Evolutionary conservation across 2,113 vertebrate species (phyloP), one percentile per base, ranked within the genome.

Genomic region (Sterrhoptilus dennistouni): DNA sequence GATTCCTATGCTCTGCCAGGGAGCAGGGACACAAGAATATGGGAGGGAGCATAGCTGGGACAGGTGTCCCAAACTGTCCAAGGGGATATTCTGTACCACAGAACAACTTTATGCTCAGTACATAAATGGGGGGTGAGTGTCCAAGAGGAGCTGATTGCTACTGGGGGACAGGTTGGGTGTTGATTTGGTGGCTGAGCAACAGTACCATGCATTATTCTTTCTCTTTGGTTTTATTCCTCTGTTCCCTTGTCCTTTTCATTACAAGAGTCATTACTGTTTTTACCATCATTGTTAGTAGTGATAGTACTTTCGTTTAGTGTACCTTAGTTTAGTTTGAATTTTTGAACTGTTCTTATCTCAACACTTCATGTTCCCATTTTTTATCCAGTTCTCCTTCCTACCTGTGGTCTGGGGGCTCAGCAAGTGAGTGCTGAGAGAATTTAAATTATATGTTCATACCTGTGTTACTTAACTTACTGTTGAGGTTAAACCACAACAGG

Each of bases 121-220:
- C 22, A 35, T 19, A 47, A 47, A 54, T 21, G 5, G 8, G 13
- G 8, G 3, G 1, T 7, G 25, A 14, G 1, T 29, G 6, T 22
- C 45, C 29, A 35, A 28, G 40, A 68, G 29, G 28, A 45, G 19
- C 11, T 82, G 70, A 19, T 35, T 14, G 12, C 24, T n/a, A 9
- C 24, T 45, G 6, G 11, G 16, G 29, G 20, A 68, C 11, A 29
- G 17, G 29, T 1, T 47, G 13, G 20, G 9, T 25, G 18, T 40
- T 5, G 13, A 21, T 53, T 35, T 8, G 5, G n/a, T 31, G 29
- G 8, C 14, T 40, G 53, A 60, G n/a, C 6, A 68, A 12, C 29
- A 44, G 14, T 11, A 33, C 27, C 14, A 22, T 42, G 9, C 59
- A 65, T 23, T n/a, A 50, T 8, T 40, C 59, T 47, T 60, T 38